These are phyloP conservation scores for Trilocha varians DNA, from an alignment of 2,888 invertebrate species.

Conservation along the genomic window DNA sequence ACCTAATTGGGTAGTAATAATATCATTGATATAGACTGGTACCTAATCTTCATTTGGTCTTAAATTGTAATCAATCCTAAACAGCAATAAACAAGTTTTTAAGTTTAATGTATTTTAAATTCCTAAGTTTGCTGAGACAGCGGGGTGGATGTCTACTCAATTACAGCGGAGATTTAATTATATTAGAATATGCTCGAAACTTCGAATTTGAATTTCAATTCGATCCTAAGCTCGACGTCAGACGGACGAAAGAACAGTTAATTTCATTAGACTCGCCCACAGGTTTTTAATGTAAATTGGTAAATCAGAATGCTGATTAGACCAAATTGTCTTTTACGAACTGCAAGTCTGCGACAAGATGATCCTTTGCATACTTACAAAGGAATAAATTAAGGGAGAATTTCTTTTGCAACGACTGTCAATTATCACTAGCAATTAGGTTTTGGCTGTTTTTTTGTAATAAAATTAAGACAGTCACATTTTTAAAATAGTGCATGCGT, in stretches of 20 bases:
- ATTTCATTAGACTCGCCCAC: slow-evolving; percentile 53
- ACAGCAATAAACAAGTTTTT: too few relatives aligned
- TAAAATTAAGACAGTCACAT: too few relatives aligned
- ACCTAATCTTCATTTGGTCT: too few relatives aligned
- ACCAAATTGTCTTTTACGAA: slow-evolving; percentile 14
- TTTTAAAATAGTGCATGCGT: too few relatives aligned
- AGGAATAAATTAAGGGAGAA: slow-evolving; percentile 5
- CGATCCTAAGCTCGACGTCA: slow-evolving; percentile 35
- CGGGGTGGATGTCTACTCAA: slow-evolving; percentile 55
- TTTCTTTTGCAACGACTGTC: neutral
- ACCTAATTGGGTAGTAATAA: too few relatives aligned
- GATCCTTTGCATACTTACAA: neutral
- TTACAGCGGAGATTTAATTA: slow-evolving; percentile 60
- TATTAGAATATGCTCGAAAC: slow-evolving; percentile 55
- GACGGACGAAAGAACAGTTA: slow-evolving; percentile 52
- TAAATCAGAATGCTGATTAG: slow-evolving; percentile 34
- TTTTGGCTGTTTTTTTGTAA: too few relatives aligned
- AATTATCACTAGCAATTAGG: too few relatives aligned
- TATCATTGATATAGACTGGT: too few relatives aligned
- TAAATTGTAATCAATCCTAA: too few relatives aligned
- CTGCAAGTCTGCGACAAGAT: slow-evolving; percentile 1
- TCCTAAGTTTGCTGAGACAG: slow-evolving; percentile 29
- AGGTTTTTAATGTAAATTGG: slow-evolving; percentile 54
- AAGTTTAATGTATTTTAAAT: too few relatives aligned
- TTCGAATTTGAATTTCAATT: slow-evolving; percentile 67